phyloP scores from a whole-genome alignment of 2,888 invertebrate species.

The Steromphala cineraria region DNA sequence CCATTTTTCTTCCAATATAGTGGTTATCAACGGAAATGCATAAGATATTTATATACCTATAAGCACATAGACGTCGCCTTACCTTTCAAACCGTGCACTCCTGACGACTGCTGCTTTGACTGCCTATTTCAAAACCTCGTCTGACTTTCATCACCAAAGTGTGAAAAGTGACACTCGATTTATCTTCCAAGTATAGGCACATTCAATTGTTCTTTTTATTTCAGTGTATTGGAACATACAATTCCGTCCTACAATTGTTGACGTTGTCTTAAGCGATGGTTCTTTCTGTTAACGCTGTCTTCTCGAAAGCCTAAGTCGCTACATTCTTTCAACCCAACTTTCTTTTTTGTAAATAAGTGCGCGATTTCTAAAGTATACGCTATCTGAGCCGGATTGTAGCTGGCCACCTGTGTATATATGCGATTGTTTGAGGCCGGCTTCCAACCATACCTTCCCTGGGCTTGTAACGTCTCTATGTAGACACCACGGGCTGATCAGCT shows the following conservation, averaged over 20 bases:
- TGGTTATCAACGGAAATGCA: no score
- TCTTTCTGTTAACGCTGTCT: not conserved
- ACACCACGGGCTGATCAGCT: slow-evolving; percentile 8
- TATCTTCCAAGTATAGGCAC: not conserved
- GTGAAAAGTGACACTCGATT: not conserved
- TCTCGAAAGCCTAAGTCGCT: not conserved
- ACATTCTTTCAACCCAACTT: slow-evolving; percentile 2
- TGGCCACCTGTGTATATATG: slow-evolving; percentile 4
- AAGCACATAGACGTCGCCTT: no score
- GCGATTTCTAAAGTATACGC: slow-evolving; percentile 12
- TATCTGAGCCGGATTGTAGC: not conserved
- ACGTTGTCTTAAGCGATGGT: not conserved
- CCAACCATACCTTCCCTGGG: not conserved
- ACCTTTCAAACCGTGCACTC: no score
- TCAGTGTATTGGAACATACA: slow-evolving; percentile 6
- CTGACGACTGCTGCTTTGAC: no score
- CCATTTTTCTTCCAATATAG: no score
- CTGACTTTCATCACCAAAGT: no score
- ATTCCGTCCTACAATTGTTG: not conserved
- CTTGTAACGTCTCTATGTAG: slow-evolving; percentile 3
- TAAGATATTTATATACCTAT: no score
- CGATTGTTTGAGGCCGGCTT: slow-evolving; percentile 2
- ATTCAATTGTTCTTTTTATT: not conserved
- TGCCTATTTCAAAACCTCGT: no score
- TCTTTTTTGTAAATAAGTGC: slow-evolving; percentile 4